Evolutionary conservation across 2,888 invertebrate genomes (phyloP).

Genomic region (Spatulosminthurus flaviceps): DNA sequence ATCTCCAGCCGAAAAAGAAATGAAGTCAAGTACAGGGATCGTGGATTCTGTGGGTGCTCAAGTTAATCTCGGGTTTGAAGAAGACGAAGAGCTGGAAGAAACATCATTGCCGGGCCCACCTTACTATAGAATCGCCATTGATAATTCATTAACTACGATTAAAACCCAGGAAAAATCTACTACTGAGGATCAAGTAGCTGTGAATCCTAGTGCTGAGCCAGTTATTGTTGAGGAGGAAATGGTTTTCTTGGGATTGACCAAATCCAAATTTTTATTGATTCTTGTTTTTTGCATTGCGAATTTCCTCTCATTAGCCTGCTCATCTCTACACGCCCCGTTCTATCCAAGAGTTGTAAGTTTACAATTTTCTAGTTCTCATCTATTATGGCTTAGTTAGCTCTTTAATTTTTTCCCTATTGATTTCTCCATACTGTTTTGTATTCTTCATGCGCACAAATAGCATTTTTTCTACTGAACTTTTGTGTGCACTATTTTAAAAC

Average conservation of each 20-base stretch:
- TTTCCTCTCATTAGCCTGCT: conserved; percentile 64
- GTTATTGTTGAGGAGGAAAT: background rate
- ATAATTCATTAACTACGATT: background rate
- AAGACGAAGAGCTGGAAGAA: background rate
- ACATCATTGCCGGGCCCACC: background rate
- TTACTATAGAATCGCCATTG: background rate
- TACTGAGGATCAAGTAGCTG: too few species aligned
- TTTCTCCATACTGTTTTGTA: too few species aligned
- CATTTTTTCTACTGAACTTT: too few species aligned
- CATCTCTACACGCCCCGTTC: conserved; percentile 69
- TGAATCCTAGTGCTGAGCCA: background rate
- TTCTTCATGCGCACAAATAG: too few species aligned
- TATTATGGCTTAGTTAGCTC: too few species aligned
- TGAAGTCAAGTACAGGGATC: background rate
- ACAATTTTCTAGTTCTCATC: background rate
- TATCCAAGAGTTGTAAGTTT: conserved; percentile 67
- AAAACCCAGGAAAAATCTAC: background rate
- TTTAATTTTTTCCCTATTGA: too few species aligned
- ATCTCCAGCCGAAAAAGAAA: background rate
- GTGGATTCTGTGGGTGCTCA: background rate
- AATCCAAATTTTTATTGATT: conserved; percentile 10
- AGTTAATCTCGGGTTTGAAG: background rate
- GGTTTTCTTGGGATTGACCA: background rate
- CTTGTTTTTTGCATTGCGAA: conserved; percentile 9
- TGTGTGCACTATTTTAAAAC: too few species aligned